These are phyloP conservation scores for Dasyornis broadbenti DNA, from an alignment of 2,113 vertebrate genomes.

Conservation along the genomic window DNA sequence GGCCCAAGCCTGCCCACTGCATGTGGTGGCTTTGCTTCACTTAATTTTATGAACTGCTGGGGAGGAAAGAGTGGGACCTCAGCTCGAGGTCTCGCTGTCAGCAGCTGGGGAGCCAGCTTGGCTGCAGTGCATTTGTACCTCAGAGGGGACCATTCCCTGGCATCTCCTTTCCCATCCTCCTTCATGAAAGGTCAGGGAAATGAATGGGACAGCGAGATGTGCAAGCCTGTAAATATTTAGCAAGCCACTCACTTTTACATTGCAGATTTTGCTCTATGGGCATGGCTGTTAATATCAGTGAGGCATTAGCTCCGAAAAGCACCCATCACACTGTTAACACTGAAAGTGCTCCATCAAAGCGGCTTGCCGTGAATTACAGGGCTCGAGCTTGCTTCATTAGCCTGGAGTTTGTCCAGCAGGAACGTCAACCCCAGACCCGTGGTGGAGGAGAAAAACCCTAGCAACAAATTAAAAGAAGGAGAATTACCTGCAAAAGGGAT, in stretches of 20 bases:
- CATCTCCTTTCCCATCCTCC: conserved; percentile 9
- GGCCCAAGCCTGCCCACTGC: neutral
- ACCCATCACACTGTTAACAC: conserved; percentile 48
- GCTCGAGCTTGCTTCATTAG: conserved; percentile 27
- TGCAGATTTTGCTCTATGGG: conserved; percentile 46
- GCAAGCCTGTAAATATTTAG: conserved; percentile 51
- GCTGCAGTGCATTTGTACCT: neutral
- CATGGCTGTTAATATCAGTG: conserved; percentile 39
- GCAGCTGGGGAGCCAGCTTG: neutral
- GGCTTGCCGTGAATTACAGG: neutral
- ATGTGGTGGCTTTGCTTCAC: neutral
- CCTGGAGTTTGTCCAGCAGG: conserved; percentile 41
- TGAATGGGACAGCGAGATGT: conserved; percentile 53
- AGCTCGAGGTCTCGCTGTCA: neutral
- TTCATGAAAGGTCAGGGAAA: conserved; percentile 60
- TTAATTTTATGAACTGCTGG: neutral
- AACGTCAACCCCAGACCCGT: neutral
- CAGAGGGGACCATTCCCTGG: conserved; percentile 12
- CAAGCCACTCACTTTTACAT: conserved; percentile 45
- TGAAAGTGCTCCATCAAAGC: conserved; percentile 40
- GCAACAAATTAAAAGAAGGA: neutral
- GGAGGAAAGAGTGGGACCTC: neutral
- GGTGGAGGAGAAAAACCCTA: neutral
- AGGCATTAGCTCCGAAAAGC: conserved; percentile 49
- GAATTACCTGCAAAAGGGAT: neutral